Evolutionary conservation across 2,113 vertebrate genomes (phyloP).

Genomic region (Nettapus auritus): DNA sequence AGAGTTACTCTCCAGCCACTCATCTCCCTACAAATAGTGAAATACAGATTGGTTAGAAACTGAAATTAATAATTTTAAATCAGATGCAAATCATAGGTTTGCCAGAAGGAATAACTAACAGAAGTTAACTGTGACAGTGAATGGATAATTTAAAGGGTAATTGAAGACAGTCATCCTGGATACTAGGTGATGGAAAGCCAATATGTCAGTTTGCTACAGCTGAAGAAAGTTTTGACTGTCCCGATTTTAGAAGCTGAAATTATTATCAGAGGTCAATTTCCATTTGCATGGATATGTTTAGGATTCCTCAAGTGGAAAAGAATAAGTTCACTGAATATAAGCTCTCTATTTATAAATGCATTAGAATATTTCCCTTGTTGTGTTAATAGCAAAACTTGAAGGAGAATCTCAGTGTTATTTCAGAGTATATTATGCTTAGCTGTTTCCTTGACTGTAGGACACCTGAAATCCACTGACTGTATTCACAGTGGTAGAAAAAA

Average conservation of each 20-base stretch:
- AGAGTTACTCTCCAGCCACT: neutral
- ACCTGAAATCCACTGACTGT: neutral
- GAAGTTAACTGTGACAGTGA: neutral
- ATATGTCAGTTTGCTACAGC: neutral
- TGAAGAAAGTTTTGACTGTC: neutral
- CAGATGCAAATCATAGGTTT: neutral
- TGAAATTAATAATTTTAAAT: slow-evolving; percentile 11
- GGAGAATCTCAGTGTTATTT: neutral
- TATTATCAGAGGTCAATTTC: neutral
- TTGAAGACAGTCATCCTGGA: neutral
- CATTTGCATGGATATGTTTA: neutral
- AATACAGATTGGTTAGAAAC: neutral
- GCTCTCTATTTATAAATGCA: neutral
- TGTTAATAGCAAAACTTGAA: neutral
- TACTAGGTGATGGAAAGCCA: neutral
- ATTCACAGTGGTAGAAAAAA: neutral
- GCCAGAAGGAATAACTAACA: neutral
- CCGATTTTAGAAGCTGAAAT: neutral
- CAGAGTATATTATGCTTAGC: neutral
- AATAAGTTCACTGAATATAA: neutral
- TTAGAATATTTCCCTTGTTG: neutral
- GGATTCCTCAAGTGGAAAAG: neutral
- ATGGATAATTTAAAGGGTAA: neutral
- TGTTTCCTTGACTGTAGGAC: neutral
- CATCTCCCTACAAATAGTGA: neutral